Evolutionary conservation across 2,888 invertebrate species (phyloP).

Genomic region (Eudemis profundana): DNA sequence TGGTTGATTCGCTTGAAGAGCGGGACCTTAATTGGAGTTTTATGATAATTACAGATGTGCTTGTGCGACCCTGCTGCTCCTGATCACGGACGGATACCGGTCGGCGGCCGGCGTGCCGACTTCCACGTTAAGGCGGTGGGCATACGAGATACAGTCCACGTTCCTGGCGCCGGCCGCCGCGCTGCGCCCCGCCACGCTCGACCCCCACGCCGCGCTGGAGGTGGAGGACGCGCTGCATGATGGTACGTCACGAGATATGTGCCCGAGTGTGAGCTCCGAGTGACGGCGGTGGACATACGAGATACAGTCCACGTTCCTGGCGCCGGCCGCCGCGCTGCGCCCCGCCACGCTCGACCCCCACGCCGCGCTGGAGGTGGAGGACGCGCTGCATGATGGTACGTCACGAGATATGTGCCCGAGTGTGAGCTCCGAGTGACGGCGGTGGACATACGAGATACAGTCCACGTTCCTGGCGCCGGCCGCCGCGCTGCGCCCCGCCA

Average conservation of each 20-base stretch:
- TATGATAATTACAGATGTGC: slow-evolving; percentile 68
- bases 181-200: slow-evolving; percentile 43
- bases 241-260: background rate
- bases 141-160: slow-evolving; percentile 99
- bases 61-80: slow-evolving; percentile 88
- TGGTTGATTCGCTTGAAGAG: too few species aligned
- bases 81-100: slow-evolving; percentile 96
- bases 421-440: slow-evolving; percentile 94
- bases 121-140: slow-evolving; percentile 98
- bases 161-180: slow-evolving; percentile 96
- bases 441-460: slow-evolving; percentile 99
- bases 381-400: slow-evolving; percentile 30
- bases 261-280: too few species aligned
- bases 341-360: slow-evolving; percentile 23
- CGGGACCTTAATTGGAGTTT: background rate
- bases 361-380: slow-evolving; percentile 19
- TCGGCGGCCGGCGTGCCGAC: slow-evolving; percentile 84
- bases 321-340: slow-evolving; percentile 91
- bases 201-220: slow-evolving; percentile 14
- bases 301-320: slow-evolving; percentile 97
- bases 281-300: slow-evolving; percentile 99
- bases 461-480: slow-evolving; percentile 97
- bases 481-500: slow-evolving; percentile 83
- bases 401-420: slow-evolving; percentile 49
- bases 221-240: slow-evolving; percentile 30